Base-by-base conservation (phyloP, 2,888 invertebrate genomes). In the Nebria brevicollis region DNA sequence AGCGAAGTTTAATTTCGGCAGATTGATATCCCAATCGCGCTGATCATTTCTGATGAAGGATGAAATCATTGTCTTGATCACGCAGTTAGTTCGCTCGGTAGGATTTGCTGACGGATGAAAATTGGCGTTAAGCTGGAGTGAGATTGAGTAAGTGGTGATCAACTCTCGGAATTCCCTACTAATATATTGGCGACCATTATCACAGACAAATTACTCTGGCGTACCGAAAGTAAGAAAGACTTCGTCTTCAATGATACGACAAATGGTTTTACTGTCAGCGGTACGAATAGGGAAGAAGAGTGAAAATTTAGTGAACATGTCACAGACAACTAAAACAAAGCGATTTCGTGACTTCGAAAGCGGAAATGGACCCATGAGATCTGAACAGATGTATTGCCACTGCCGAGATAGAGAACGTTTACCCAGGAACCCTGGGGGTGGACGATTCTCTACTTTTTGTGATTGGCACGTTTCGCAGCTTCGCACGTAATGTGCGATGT, bases 81-180 rank as follows among this genome's bases (percentile, higher is more conserved):
- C 83, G 0, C 84, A 54, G 43, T 85, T 85, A 11, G 83, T 82
- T 2, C 85, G 20, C 43, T 85, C 84, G 0, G 82, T 83, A 0
- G 84, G 84, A 68, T 86, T 85, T 0, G 83, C 84, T 72, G 85
- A 85, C 0, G 84, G 82, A 20, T 84, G 83, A 76, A 84, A 85
- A 0, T 82, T 78, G 0, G 84, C 83, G 0, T 83, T 84, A 0
- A 72, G 77, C 0, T 15, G 42, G 1, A 82, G 83, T n/a, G 68
- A 65, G 2, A 84, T 76, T 0, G 82, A 80, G 11, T 77, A 66
- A 15, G 77, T 70, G 8, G 68, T 26, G 0, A 80, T 34, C 1
- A 82, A 25, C 0, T 82, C 34, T 0, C 66, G 20, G 20, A 20
- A 20, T 20, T 20, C 20, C 20, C 20, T 20, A 20, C 20, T 20